Base-by-base conservation (phyloP, 2,797 vertebrate genomes). In the Syngnathus rostellatus region DNA sequence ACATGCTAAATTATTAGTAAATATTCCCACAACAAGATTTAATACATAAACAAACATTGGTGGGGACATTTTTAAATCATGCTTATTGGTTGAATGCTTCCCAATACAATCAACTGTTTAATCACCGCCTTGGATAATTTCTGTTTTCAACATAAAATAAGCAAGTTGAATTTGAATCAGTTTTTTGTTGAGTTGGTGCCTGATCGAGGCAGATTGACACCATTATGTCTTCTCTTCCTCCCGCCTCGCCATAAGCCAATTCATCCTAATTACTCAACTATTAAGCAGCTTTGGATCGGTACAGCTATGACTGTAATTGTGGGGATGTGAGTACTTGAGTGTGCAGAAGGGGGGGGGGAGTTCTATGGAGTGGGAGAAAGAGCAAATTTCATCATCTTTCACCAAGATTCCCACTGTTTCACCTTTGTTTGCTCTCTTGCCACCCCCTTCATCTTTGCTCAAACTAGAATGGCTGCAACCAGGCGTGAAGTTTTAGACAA, bases 251-350 rank as follows among this genome's bases (percentile, higher is more conserved):
- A 68, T 78, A 84, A 86, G 79, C 81, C 83, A 83, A 82, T 84
- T 84, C 81, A 68, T 74, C 76, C 72, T 78, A 80, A 81, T 81
- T 72, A 75, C 70, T 81, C 57, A 31, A 62, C 68, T 50, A 78
- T 80, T 83, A 84, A 83, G 84, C 73, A 77, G 78, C 83, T 88
- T 83, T 84, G 69, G 74, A 75, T 71, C 54, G 8, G 50, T 66
- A n/a, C 65, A 66, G 73, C 64, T 25, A 62, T 57, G 65, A 72
- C 66, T 72, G 59, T 9, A 46, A 64, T 69, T 57, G 68, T 63
- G 66, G 37, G 40, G 70, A 72, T 66, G 45, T 70, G n/a, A 10
- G 0, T 68, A 21, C 51, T 5, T 14, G 38, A 55, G 41, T 57
- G 54, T 37, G 55, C 25, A 25, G 21, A 54, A 31, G 3, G 31